Conservation (phyloP, 2,797 vertebrate species). For the Potorous gilbertii region DNA sequence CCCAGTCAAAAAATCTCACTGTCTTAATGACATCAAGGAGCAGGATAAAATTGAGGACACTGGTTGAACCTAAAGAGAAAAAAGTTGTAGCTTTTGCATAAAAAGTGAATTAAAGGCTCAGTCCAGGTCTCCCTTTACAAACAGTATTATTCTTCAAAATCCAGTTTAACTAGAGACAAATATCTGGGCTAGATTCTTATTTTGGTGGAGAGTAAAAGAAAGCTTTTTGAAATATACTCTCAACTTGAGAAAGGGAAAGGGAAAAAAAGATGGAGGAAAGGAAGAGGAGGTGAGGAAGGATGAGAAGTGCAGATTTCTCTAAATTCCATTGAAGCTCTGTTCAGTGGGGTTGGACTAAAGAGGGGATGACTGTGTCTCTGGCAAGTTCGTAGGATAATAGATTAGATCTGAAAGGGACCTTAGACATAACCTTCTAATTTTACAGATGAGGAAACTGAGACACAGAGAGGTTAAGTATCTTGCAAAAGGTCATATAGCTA, state of each 20-base stretch:
- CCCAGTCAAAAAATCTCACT: neutral
- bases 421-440: neutral
- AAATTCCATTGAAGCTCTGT: neutral
- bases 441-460: neutral
- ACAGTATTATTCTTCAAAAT: neutral
- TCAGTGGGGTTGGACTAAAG: neutral
- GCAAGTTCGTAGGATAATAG: neutral
- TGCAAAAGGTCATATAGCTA: neutral
- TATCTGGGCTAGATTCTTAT: neutral
- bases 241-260: neutral
- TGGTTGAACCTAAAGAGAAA: neutral
- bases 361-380: neutral
- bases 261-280: neutral
- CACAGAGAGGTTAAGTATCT: neutral
- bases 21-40: neutral
- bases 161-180: neutral
- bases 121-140: neutral
- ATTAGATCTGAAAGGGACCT: neutral
- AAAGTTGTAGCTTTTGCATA: neutral
- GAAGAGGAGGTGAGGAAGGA: neutral
- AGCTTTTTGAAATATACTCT: neutral
- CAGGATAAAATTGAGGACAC: neutral
- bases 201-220: neutral
- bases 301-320: neutral
- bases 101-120: neutral